These are phyloP conservation scores for Astropecten irregularis DNA, from an alignment of 53 echinoderm and acorn worm genomes.

Conservation along the genomic window DNA sequence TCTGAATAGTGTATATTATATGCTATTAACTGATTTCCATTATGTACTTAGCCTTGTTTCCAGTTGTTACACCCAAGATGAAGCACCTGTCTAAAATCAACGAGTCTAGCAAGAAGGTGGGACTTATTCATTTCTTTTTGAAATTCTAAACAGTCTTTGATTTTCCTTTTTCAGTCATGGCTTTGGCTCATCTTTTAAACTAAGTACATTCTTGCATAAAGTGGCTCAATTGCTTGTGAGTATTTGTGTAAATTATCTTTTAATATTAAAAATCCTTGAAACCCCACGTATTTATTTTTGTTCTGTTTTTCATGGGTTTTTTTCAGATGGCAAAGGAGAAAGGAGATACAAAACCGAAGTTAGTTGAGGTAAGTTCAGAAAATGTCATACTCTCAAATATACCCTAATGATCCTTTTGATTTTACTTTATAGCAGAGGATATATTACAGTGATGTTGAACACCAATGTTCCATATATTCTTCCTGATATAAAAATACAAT, in stretches of 20 bases:
- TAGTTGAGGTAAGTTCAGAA: constrained; percentile 99
- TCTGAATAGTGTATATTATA: too few relatives aligned
- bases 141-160: too few relatives aligned
- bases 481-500: too few relatives aligned
- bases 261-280: neutral
- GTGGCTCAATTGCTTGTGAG: neutral
- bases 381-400: too few relatives aligned
- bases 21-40: too few relatives aligned
- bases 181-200: too few relatives aligned
- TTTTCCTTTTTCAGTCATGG: too few relatives aligned
- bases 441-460: too few relatives aligned
- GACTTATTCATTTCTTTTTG: neutral
- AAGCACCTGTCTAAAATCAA: constrained; percentile 59
- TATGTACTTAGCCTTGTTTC: constrained; percentile 4
- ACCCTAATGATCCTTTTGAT: neutral
- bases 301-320: too few relatives aligned
- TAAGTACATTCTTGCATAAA: too few relatives aligned
- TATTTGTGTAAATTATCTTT: neutral
- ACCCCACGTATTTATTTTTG: neutral
- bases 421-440: neutral
- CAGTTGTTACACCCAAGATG: constrained; percentile 40
- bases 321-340: constrained; percentile 74
- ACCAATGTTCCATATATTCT: too few relatives aligned
- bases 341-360: constrained; percentile 82
- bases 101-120: constrained; percentile 46